Evolutionary conservation across 2,113 vertebrate genomes (phyloP), one percentile per base, ranked within the genome.

Genomic region (Pluvianellus socialis): DNA sequence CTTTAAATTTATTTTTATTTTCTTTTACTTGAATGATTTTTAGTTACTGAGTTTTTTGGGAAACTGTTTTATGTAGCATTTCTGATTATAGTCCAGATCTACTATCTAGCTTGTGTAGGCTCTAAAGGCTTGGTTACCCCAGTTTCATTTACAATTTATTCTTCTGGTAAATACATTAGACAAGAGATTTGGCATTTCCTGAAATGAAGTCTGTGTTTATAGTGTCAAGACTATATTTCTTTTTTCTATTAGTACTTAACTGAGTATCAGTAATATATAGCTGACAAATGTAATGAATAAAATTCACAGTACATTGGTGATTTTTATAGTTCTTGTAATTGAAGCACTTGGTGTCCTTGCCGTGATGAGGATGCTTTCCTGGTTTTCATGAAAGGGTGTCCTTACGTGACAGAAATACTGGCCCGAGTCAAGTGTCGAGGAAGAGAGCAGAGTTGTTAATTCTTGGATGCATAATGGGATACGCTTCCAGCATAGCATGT

Each of bases 261-360:
- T 42, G 53, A 49, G n/a, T 74, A 50, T 67, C 79, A 32, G 74
- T 67, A 75, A 55, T 24, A 24, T 22, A 20, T 30, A 95, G 81
- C 70, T 90, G 87, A 75, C 55, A 94, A 84, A 86, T 0, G 3
- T 23, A 75, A 83, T 75, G 74, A 89, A 71, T 77, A 79, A 84
- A 95, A 94, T 90, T 74, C 59, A 50, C 65, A 76, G 63, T 35
- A 24, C 17, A 5, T 49, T 90, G 77, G 86, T 83, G 75, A 88
- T 87, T 96, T 95, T 93, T 87, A 52, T 77, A 83, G 81, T 93
- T 91, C 73, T 71, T 88, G 67, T 77, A 93, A 77, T 35, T 76
- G 85, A 92, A 85, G 84, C 59, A 55, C 93, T 96, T 32, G 20
- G 16, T 88, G 95, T 72, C 88, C 94, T 95, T 68, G 83, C 77